Conservation (phyloP, 2,888 invertebrate species). For the Copidosoma aretas region DNA sequence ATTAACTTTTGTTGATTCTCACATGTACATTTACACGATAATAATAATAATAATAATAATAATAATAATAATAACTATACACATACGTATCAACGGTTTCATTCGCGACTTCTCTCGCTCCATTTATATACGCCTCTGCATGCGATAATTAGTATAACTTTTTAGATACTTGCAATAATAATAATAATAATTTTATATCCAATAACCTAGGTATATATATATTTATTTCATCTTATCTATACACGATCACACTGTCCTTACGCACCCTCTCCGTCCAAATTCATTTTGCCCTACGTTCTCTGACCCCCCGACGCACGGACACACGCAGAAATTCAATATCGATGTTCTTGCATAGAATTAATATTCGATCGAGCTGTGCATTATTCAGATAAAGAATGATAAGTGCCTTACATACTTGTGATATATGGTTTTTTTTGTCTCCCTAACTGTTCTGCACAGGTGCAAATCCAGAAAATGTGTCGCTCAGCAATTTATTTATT, state of each 20-base stretch:
- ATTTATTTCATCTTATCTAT: constrained; percentile 19
- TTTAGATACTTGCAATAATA: constrained; percentile 47
- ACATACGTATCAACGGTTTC: constrained; percentile 42
- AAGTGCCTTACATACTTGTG: neutral
- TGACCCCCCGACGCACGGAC: constrained; percentile 14
- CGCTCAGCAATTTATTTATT: constrained; percentile 11
- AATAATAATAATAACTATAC: constrained; percentile 38
- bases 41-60: constrained; percentile 20
- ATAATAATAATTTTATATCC: constrained; percentile 54
- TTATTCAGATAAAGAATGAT: constrained; percentile 24
- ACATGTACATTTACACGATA: constrained; percentile 45
- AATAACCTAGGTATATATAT: constrained; percentile 53
- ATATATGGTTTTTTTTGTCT: neutral
- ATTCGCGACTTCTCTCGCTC: constrained; percentile 32
- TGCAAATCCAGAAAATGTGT: constrained; percentile 38
- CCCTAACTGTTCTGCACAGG: constrained; percentile 9
- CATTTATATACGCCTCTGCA: constrained; percentile 20
- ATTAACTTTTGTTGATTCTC: constrained; percentile 10
- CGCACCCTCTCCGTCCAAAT: constrained; percentile 12
- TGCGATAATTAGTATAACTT: constrained; percentile 47
- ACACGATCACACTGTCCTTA: constrained; percentile 12
- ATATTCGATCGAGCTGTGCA: constrained; percentile 26
- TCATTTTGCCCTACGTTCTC: constrained; percentile 9
- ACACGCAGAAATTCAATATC: constrained; percentile 15
- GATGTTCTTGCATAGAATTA: neutral